These are phyloP conservation scores for Melanotaenia pygmaea DNA, from an alignment of 2,797 vertebrate species.

Conservation along the genomic window DNA sequence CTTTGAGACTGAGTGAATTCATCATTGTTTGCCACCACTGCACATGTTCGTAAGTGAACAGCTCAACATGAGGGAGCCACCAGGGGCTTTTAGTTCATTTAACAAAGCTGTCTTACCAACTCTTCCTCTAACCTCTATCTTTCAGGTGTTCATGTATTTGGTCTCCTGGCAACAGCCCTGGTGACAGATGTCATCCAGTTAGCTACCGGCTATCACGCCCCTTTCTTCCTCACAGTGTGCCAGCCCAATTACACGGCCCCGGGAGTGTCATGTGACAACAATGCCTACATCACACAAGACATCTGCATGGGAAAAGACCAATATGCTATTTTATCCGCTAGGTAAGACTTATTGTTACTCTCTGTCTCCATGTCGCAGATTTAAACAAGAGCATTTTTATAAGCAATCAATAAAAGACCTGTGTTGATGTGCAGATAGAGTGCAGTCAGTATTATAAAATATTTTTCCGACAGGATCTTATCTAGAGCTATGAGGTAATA, in stretches of 20 bases:
- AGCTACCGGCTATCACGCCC: conserved; percentile 94
- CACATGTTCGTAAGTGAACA: conserved; percentile 38
- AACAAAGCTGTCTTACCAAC: conserved; percentile 15
- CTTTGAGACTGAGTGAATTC: conserved; percentile 25
- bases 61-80: conserved; percentile 30
- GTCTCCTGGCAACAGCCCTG: conserved; percentile 93
- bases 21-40: neutral
- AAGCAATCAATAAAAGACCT: neutral
- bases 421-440: neutral
- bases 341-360: conserved; percentile 76
- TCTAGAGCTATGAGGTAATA: neutral
- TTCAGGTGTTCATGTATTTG: conserved; percentile 95
- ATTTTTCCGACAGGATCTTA: neutral
- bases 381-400: neutral
- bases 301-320: conserved; percentile 92
- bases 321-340: conserved; percentile 93
- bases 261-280: conserved; percentile 91
- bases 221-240: conserved; percentile 97
- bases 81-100: conserved; percentile 41
- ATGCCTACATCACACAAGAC: conserved; percentile 93
- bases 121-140: conserved; percentile 27
- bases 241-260: conserved; percentile 95
- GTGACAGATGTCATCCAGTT: conserved; percentile 96
- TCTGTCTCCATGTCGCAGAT: neutral
- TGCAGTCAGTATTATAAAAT: neutral